phyloP scores from a whole-genome alignment of 1,140 invertebrate genomes.

The Drosophila melanica region DNA sequence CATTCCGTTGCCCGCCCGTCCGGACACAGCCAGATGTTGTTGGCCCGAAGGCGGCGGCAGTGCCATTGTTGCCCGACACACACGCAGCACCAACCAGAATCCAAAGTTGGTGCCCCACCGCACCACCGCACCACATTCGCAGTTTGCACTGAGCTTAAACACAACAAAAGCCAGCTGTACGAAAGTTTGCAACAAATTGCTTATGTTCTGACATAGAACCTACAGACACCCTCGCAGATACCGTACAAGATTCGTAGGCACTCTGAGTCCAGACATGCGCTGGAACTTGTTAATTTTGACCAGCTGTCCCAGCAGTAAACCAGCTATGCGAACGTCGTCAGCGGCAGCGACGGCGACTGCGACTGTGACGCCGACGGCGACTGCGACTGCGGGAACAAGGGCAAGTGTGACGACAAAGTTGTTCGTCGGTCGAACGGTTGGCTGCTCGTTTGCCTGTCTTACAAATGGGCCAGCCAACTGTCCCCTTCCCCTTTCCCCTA shows the following conservation, averaged over 20 bases:
- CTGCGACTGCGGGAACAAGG: neutral
- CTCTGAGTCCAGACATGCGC: conserved; percentile 47
- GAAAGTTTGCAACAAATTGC: conserved; percentile 79
- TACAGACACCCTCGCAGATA: conserved; percentile 29
- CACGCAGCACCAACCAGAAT: conserved; percentile 36
- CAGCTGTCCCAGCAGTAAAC: conserved; percentile 74
- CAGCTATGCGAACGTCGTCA: conserved; percentile 23
- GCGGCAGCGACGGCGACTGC: neutral
- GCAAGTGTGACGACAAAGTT: conserved; percentile 31
- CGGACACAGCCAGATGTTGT: conserved; percentile 32
- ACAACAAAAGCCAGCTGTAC: conserved; percentile 63
- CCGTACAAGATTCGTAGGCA: conserved; percentile 22
- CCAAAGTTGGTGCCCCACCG: conserved; percentile 26
- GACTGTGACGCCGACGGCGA: too few species aligned
- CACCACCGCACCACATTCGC: neutral
- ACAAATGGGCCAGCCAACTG: conserved; percentile 22
- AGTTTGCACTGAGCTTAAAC: conserved; percentile 21
- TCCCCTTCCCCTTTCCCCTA: too few species aligned
- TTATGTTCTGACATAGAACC: conserved; percentile 69
- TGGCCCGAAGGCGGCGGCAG: conserved; percentile 16
- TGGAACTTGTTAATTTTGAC: conserved; percentile 80
- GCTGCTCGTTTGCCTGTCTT: conserved; percentile 48
- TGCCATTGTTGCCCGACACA: conserved; percentile 42
- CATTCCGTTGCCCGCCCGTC: neutral
- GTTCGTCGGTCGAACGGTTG: conserved; percentile 41